Percentiles rank a stretch among this genome's conserved stretches.
Conservation (phyloP, 2,888 invertebrate species). For the Drosophila suboccidentalis region DNA sequence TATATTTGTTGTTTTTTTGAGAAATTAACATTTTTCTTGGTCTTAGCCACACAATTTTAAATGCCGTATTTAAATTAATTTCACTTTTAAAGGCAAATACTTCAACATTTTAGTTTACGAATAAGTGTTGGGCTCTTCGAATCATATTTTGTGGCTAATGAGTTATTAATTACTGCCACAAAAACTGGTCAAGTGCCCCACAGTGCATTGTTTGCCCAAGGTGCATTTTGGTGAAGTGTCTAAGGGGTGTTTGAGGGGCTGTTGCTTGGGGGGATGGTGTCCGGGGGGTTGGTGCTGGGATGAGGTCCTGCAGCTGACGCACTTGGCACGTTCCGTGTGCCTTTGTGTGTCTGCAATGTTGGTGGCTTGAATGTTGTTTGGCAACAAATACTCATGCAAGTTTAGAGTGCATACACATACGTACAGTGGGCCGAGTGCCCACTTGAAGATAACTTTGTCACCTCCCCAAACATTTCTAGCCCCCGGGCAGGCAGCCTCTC, state of each 20-base stretch:
- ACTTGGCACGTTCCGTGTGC: conserved; percentile 73
- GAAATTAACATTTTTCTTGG: no score
- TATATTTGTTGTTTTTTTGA: no score
- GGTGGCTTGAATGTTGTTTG: conserved; percentile 49
- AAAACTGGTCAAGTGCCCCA: no score
- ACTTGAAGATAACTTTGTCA: conserved; percentile 79
- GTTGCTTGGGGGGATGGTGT: background rate
- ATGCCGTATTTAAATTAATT: no score
- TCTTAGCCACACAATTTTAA: no score
- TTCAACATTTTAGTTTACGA: no score
- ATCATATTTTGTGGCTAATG: no score
- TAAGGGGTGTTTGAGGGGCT: background rate
- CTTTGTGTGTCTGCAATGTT: conserved; percentile 54
- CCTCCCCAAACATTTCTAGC: conserved; percentile 41
- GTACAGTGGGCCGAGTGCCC: conserved; percentile 53
- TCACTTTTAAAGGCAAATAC: no score
- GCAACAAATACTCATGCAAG: conserved; percentile 55
- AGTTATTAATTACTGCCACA: no score
- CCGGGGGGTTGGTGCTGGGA: conserved; percentile 22
- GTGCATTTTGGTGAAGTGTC: conserved; percentile 58
- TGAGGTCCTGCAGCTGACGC: conserved; percentile 54
- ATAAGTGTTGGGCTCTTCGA: no score
- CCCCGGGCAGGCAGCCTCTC: conserved; percentile 37
- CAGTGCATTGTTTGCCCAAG: conserved; percentile 66
- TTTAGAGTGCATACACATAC: conserved; percentile 5